Evolutionary conservation across 2,888 invertebrate genomes (phyloP).

Genomic region (Agrochola macilenta): DNA sequence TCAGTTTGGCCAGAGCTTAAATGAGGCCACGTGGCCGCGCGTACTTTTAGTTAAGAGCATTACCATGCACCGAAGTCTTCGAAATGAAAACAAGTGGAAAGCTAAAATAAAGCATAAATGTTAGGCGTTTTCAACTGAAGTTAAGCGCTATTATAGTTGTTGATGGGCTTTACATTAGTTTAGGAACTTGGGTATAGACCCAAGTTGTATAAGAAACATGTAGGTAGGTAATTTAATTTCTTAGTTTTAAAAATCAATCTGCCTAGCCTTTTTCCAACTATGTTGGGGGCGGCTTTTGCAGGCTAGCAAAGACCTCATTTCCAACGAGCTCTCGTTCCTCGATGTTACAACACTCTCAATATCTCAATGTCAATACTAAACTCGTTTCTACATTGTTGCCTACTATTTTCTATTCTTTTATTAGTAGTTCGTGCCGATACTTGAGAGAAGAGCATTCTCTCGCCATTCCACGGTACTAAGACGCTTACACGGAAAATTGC

Average conservation of each 20-base stretch:
- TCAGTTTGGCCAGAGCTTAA: neutral
- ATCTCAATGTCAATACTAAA: neutral
- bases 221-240: too few relatives aligned
- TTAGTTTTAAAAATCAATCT: too few relatives aligned
- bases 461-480: neutral
- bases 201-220: too few relatives aligned
- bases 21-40: neutral
- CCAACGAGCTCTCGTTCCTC: neutral
- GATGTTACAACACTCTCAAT: neutral
- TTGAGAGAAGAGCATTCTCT: neutral
- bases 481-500: too few relatives aligned
- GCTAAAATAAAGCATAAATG: conserved; percentile 32
- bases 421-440: neutral
- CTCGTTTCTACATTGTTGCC: neutral
- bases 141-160: conserved; percentile 18
- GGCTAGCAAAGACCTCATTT: neutral
- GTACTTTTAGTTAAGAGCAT: neutral
- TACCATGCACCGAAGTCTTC: conserved; percentile 4
- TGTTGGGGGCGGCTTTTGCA: neutral
- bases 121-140: conserved; percentile 13
- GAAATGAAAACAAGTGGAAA: conserved; percentile 36
- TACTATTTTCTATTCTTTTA: neutral
- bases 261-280: too few relatives aligned
- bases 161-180: neutral
- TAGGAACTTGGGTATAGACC: neutral